Evolutionary conservation across 1,140 invertebrate genomes (phyloP), one percentile per base, ranked within the genome.

Genomic region (Yoshiicerus persimilis): DNA sequence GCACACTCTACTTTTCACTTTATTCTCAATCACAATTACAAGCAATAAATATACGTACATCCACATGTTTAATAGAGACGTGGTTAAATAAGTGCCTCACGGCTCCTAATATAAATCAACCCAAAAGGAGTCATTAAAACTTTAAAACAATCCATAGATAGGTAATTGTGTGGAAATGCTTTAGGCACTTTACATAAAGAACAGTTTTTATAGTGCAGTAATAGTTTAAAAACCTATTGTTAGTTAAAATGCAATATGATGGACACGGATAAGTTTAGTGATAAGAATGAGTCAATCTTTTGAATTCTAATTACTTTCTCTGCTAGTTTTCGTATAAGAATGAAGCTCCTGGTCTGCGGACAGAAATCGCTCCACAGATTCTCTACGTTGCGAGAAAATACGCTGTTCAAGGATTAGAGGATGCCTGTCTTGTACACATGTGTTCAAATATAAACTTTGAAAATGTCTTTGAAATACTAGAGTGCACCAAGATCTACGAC

Each of bases 391-490:
- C 87, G 2, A 41, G 89, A 16, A 89, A 89, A 66, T 89, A 89
- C 41, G 11, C 70, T 27, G 85, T 89, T 47, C 27, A 83, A 34
- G 87, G 75, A 34, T 80, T 89, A 32, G 89, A 89, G 64, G 87
- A 88, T 84, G 62, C 36, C 30, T 89, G 89, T 64, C 25, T 84
- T 38, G 39, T 87, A 0, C 70, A 84, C 66, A 39, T 89, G 41
- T 64, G 89, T 32, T 86, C 64, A 25, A 47, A 75, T 36, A 56
- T 89, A 16, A 39, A 75, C 0, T 36, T 25, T 75, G 89, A 89
- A 70, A 89, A 86, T 89, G 87, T 89, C 4, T 86, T 89, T 56
- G 89, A 88, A 34, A 87, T 89, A 47, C 41, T 85, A 23, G 38
- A 89, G 41, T 87, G 87, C 13, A 77, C 89, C 1, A 47, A 86